Percentiles rank a stretch among this genome's conserved stretches.
Conservation (phyloP, 2,113 vertebrate species). For the chimpanzee (Pan troglodytes) region DNA sequence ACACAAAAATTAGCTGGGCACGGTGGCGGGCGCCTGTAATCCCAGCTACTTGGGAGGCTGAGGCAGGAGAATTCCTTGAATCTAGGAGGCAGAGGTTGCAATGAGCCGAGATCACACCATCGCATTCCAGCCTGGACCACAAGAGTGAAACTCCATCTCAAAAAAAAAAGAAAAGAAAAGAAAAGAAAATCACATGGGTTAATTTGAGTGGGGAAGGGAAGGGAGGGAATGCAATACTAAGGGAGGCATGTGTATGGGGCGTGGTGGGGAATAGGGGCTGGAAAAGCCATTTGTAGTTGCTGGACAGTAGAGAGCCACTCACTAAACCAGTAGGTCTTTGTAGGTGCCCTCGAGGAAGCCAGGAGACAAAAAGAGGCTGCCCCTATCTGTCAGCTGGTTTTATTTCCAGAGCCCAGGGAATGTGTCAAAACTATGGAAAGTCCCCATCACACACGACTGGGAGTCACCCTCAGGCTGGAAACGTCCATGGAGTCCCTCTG, state of each 20-base stretch:
- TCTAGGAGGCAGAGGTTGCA: too few relatives aligned
- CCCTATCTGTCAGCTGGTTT: background rate
- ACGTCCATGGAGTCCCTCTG: too few relatives aligned
- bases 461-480: background rate
- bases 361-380: background rate
- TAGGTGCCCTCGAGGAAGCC: background rate
- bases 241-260: background rate
- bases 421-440: background rate
- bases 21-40: too few relatives aligned
- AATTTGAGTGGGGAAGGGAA: background rate
- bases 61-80: too few relatives aligned
- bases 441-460: background rate
- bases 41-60: too few relatives aligned
- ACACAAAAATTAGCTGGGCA: too few relatives aligned
- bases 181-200: background rate
- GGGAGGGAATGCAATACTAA: accelerated
- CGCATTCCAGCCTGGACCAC: too few relatives aligned
- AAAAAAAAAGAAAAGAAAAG: too few relatives aligned
- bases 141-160: too few relatives aligned
- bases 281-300: background rate
- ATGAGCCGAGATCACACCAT: too few relatives aligned
- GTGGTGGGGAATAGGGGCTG: too few relatives aligned
- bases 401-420: background rate
- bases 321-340: background rate
- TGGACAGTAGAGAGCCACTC: background rate